These are phyloP conservation scores for Picathartes gymnocephalus DNA, from an alignment of 2,113 vertebrate species.

Conservation along the genomic window DNA sequence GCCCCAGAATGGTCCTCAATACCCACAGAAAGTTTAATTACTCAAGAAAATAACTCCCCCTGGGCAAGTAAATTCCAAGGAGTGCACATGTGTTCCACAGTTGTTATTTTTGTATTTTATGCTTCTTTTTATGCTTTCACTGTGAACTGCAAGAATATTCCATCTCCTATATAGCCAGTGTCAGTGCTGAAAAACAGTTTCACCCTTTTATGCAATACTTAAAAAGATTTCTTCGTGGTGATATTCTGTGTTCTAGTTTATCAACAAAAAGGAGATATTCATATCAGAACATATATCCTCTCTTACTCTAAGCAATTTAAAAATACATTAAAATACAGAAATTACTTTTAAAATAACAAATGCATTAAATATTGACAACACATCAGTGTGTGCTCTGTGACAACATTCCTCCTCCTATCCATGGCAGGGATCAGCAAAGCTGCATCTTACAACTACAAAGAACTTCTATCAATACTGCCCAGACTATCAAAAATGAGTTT, in stretches of 20 bases:
- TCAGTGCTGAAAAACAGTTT: not conserved
- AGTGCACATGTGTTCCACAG: not conserved
- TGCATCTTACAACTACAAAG: not conserved
- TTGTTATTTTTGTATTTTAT: not conserved
- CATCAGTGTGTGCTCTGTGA: not conserved
- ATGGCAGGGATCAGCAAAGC: conserved; percentile 25
- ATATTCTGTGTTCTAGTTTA: conserved; percentile 3
- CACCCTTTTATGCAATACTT: not conserved
- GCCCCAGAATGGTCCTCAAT: not conserved
- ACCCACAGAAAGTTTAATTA: conserved; percentile 36
- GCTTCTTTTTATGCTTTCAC: not conserved
- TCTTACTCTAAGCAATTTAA: conserved; percentile 15
- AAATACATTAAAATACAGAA: conserved; percentile 37
- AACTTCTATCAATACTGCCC: not conserved
- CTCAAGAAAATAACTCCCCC: not conserved
- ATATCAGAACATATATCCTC: conserved; percentile 4
- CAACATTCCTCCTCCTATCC: not conserved
- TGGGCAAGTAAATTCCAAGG: not conserved
- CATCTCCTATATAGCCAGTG: not conserved
- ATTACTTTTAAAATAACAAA: conserved; percentile 45
- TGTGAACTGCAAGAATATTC: not conserved
- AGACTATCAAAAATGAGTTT: not conserved
- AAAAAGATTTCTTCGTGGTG: not conserved
- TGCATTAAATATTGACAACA: conserved; percentile 3
- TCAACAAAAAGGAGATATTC: conserved; percentile 39